phyloP scores from a whole-genome alignment of 2,113 vertebrate species.

The Ptychochromis oligacanthus region DNA sequence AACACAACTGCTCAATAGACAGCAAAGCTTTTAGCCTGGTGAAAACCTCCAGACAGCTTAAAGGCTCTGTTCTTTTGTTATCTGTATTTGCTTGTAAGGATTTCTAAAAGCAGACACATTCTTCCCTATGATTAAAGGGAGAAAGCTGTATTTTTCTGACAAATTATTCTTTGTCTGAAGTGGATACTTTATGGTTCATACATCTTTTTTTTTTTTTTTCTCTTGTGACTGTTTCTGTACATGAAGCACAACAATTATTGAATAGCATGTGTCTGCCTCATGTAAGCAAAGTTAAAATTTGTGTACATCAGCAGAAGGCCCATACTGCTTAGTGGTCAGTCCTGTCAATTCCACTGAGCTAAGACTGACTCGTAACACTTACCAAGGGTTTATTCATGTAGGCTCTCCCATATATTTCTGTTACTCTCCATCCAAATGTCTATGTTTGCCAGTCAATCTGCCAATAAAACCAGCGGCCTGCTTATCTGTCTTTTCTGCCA shows the following conservation, averaged over 20 bases:
- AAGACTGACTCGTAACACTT: neutral
- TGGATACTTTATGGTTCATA: slow-evolving; percentile 22
- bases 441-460: slow-evolving; percentile 54
- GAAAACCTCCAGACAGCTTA: slow-evolving; percentile 61
- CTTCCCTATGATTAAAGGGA: slow-evolving; percentile 52
- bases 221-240: slow-evolving; percentile 4
- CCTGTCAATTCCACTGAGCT: neutral
- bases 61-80: slow-evolving; percentile 65
- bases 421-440: slow-evolving; percentile 16
- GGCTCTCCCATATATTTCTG: slow-evolving; percentile 14
- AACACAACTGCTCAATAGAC: slow-evolving; percentile 41
- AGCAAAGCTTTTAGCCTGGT: slow-evolving; percentile 48
- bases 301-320: neutral
- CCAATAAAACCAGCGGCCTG: slow-evolving; percentile 20
- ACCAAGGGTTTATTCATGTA: neutral
- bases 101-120: slow-evolving; percentile 53
- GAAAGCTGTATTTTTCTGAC: slow-evolving; percentile 23
- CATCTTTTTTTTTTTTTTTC: slow-evolving; percentile 21
- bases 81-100: slow-evolving; percentile 42
- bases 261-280: neutral
- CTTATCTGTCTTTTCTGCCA: slow-evolving; percentile 48
- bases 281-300: neutral
- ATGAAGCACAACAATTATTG: neutral
- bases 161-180: slow-evolving; percentile 49
- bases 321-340: neutral